A percentile compares a stretch with the other conserved stretches of the same genome.
These are phyloP conservation scores for Platanista minor DNA, from an alignment of 2,113 vertebrate genomes.

Conservation along the genomic window DNA sequence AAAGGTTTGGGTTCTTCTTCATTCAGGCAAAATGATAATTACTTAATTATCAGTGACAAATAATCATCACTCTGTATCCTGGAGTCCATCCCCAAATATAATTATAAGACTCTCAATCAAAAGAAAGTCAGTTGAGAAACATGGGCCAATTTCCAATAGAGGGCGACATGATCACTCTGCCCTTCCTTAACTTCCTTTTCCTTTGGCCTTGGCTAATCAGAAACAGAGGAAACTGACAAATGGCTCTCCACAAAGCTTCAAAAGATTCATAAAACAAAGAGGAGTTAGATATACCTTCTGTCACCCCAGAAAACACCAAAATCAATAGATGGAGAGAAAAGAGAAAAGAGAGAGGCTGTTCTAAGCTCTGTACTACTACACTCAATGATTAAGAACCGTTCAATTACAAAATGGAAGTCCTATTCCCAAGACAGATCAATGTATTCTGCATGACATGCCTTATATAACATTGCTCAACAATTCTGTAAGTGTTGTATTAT, in stretches of 20 bases:
- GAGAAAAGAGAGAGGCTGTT: not conserved
- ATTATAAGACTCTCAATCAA: not conserved
- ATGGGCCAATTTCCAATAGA: not conserved
- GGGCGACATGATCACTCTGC: not conserved
- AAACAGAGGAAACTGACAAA: not conserved
- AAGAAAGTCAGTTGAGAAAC: not conserved
- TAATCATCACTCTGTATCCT: not conserved
- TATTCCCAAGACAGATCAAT: fast-evolving
- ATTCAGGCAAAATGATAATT: not conserved
- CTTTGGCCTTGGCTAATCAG: not conserved
- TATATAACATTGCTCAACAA: not conserved
- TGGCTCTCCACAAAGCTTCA: not conserved
- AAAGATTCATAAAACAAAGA: not conserved
- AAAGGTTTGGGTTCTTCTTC: not conserved
- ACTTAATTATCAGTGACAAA: not conserved
- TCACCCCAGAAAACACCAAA: not conserved
- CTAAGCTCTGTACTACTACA: not conserved
- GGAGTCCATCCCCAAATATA: not conserved
- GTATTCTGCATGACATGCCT: not conserved
- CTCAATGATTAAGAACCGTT: not conserved
- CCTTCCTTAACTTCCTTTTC: not conserved
- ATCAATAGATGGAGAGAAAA: not conserved
- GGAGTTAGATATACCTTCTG: not conserved
- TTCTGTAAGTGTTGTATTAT: not conserved
- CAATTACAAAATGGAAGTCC: not conserved